These are phyloP conservation scores for Leptopilina drosophilae DNA, from an alignment of 2,888 invertebrate species.

Conservation along the genomic window DNA sequence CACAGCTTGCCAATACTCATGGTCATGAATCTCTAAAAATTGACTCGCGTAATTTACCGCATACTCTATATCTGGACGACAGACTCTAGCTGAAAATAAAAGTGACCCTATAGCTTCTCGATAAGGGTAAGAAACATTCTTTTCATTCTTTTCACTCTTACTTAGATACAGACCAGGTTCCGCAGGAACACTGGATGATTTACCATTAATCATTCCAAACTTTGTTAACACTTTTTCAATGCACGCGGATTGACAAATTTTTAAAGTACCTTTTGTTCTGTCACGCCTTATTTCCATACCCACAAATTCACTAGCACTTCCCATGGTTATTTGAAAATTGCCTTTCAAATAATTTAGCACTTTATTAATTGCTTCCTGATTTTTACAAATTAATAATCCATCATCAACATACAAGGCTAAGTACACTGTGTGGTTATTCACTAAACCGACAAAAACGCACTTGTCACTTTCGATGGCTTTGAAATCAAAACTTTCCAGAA, in stretches of 20 bases:
- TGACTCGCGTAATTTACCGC: constrained; percentile 38
- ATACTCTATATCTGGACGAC: constrained; percentile 36
- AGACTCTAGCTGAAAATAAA: constrained; percentile 27
- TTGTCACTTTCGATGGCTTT: background rate
- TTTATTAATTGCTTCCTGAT: constrained; percentile 5
- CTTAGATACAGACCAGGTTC: background rate
- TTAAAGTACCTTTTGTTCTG: background rate
- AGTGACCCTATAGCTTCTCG: constrained; percentile 34
- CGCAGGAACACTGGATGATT: constrained; percentile 41
- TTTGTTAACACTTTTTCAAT: constrained; percentile 40
- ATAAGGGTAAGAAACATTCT: background rate
- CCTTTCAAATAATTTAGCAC: constrained; percentile 22
- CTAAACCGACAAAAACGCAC: background rate
- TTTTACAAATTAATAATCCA: constrained; percentile 21
- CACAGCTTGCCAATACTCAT: constrained; percentile 28
- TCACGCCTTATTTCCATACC: constrained; percentile 39
- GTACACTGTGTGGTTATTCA: background rate
- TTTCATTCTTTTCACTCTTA: background rate
- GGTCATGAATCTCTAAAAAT: background rate
- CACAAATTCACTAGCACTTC: constrained; percentile 24
- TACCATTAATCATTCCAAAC: constrained; percentile 43
- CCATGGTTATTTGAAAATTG: constrained; percentile 37
- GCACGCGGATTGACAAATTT: constrained; percentile 34
- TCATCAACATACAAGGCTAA: constrained; percentile 7
- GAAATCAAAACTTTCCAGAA: background rate